Conservation (phyloP, 2,888 invertebrate species). For the Erynnis tages region DNA sequence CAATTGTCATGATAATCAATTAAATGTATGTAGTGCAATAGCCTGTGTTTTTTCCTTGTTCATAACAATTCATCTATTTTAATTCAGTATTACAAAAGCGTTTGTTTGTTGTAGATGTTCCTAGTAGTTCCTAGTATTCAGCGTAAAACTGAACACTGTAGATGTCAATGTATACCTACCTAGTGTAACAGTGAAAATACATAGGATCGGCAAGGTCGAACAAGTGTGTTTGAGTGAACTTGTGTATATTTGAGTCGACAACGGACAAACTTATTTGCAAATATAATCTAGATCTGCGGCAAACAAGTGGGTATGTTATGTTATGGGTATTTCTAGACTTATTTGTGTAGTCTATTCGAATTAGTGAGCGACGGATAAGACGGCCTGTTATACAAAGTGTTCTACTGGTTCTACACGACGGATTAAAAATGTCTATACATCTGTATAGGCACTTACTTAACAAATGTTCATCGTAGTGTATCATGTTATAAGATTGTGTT, state of each 20-base stretch:
- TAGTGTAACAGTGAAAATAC: not conserved
- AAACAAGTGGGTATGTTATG: not conserved
- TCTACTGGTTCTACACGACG: no score
- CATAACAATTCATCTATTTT: not conserved
- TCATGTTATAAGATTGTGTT: no score
- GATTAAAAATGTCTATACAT: no score
- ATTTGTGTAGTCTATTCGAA: not conserved
- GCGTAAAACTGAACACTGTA: not conserved
- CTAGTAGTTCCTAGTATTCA: not conserved
- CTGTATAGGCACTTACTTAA: no score
- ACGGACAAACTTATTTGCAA: not conserved
- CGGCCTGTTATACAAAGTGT: no score
- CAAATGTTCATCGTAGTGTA: no score
- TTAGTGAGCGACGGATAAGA: not conserved
- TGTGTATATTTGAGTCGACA: not conserved
- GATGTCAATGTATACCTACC: not conserved
- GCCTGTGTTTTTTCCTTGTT: constrained; percentile 4
- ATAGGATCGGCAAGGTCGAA: no score
- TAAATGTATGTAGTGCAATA: constrained; percentile 2
- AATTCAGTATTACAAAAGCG: not conserved
- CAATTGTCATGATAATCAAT: constrained; percentile 1
- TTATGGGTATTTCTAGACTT: not conserved
- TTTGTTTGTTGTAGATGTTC: not conserved
- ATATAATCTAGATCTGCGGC: not conserved
- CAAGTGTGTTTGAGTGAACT: not conserved